These are phyloP conservation scores for Archilochus colubris DNA, from an alignment of 2,113 vertebrate species.

Conservation along the genomic window DNA sequence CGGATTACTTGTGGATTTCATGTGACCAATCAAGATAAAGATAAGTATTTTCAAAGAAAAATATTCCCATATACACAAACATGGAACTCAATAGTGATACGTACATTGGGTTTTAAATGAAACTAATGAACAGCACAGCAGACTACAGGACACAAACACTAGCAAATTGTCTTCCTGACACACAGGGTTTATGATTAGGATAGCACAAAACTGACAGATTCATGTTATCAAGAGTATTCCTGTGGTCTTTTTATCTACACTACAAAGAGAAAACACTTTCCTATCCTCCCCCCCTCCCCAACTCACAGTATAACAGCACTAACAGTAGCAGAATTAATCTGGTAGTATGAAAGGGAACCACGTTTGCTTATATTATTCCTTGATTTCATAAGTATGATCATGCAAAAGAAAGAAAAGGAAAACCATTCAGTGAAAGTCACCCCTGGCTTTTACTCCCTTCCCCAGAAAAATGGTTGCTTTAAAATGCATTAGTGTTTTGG, in stretches of 20 bases:
- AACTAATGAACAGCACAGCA: not conserved
- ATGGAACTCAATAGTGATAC: not conserved
- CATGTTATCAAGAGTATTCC: not conserved
- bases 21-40: not conserved
- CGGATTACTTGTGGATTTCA: not conserved
- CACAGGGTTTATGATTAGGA: not conserved
- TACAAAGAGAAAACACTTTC: not conserved
- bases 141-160: not conserved
- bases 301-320: not conserved
- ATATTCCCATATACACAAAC: not conserved
- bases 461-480: not conserved
- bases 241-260: rapidly evolving
- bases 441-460: not conserved
- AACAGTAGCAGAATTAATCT: not conserved
- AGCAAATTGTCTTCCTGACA: not conserved
- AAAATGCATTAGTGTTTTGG: not conserved
- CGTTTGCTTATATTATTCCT: not conserved
- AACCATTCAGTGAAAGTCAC: not conserved
- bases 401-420: not conserved
- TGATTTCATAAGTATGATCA: not conserved
- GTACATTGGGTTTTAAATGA: not conserved
- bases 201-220: not conserved
- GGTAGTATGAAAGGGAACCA: not conserved
- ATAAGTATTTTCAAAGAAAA: not conserved
- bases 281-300: not conserved